Percentiles rank a stretch among this genome's conserved stretches.
These are phyloP conservation scores for Botia almorhae DNA, from an alignment of 2,797 vertebrate species.

Conservation along the genomic window DNA sequence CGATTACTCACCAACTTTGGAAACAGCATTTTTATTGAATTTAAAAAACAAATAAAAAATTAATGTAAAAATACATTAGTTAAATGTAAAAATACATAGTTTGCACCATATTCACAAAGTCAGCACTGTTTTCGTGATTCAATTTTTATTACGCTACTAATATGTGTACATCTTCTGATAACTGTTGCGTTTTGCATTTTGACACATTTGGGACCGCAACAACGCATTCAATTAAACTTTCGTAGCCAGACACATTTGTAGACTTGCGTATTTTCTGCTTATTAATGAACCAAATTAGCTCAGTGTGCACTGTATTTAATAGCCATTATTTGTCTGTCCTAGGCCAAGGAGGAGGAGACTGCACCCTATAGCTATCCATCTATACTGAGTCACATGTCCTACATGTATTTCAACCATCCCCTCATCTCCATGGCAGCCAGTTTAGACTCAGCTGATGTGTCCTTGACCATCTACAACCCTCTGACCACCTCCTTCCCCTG, in stretches of 20 bases:
- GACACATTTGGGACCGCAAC: too few species aligned
- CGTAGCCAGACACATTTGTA: neutral
- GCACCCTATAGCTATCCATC: conserved; percentile 83
- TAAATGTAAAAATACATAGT: too few species aligned
- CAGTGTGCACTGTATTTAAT: neutral
- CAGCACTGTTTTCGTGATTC: too few species aligned
- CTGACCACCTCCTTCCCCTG: conserved; percentile 84
- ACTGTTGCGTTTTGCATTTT: too few species aligned
- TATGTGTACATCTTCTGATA: too few species aligned
- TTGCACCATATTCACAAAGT: too few species aligned
- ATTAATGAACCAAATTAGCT: neutral
- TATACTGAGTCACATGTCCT: conserved; percentile 84
- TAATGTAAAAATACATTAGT: too few species aligned
- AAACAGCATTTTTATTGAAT: too few species aligned
- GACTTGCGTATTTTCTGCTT: neutral
- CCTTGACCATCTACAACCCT: conserved; percentile 77
- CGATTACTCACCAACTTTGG: too few species aligned
- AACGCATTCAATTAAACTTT: too few species aligned
- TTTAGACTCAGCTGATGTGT: conserved; percentile 56
- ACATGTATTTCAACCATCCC: conserved; percentile 84
- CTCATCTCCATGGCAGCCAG: conserved; percentile 78
- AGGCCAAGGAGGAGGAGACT: conserved; percentile 73
- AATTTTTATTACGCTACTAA: too few species aligned
- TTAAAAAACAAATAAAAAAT: too few species aligned
- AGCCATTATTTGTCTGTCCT: neutral